A percentile compares a stretch with the other conserved stretches of the same genome.
Conservation (phyloP, 1,140 invertebrate species). For the Anoplophora glabripennis region DNA sequence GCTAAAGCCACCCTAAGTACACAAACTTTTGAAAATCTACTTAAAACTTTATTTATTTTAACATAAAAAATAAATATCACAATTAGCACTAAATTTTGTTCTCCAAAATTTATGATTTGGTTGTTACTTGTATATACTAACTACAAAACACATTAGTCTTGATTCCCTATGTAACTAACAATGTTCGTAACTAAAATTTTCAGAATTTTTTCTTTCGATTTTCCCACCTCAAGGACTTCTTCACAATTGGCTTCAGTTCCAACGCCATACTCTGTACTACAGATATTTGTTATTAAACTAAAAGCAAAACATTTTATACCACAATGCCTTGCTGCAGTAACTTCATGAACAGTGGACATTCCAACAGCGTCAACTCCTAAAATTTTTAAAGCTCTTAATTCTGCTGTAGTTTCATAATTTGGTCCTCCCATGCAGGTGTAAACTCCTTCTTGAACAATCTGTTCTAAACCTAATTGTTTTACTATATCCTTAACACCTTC, state of each 20-base stretch:
- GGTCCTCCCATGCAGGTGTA: conserved; percentile 90
- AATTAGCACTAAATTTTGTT: no score
- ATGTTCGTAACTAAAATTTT: conserved; percentile 64
- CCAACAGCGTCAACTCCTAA: conserved; percentile 88
- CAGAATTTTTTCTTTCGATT: conserved; percentile 63
- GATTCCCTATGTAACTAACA: conserved; percentile 38
- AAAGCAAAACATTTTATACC: conserved; percentile 85
- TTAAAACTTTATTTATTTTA: no score
- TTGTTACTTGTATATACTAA: no score
- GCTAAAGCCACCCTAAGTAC: no score
- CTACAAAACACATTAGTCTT: not conserved
- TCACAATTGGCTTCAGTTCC: conserved; percentile 75
- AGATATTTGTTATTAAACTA: conserved; percentile 87
- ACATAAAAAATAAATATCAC: no score
- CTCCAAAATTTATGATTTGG: no score
- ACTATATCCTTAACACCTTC: conserved; percentile 67
- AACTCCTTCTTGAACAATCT: conserved; percentile 78
- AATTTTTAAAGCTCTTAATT: conserved; percentile 74
- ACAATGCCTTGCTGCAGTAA: conserved; percentile 82
- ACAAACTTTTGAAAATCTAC: no score
- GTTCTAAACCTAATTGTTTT: conserved; percentile 66
- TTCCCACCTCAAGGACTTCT: conserved; percentile 81
- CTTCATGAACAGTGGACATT: conserved; percentile 88
- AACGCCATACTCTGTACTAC: conserved; percentile 74
- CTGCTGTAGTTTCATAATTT: conserved; percentile 89